Evolutionary conservation across 2,888 invertebrate species (phyloP), one percentile per base, ranked within the genome.

Genomic region (Drosophila greeni): DNA sequence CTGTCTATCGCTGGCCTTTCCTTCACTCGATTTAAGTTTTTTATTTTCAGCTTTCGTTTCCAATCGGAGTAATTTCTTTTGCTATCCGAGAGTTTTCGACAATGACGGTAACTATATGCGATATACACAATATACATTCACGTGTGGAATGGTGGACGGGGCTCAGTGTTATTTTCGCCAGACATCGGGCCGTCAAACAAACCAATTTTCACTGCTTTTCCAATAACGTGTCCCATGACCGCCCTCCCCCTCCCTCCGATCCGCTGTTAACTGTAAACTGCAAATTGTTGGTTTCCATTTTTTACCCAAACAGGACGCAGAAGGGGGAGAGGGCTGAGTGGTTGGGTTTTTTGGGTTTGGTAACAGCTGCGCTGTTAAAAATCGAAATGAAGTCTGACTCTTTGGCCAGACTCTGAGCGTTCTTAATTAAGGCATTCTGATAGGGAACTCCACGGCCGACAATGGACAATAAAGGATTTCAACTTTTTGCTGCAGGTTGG

Each of bases 131-230:
- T 54, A 54, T 54, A 48, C 20, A 12, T 18, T 54, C 33, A n/a
- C 5, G 18, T 5, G 18, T 34, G 12, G 33, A 29, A 37, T 34
- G 31, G 54, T 16, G 23, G 24, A 26, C n/a, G 5, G 31, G 40
- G 39, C 8, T 14, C 36, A 52, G 18, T 58, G 60, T 34, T 67
- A 66, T 72, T 68, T 71, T 70, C 67, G 42, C 57, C 79, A 82
- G 79, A 79, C 82, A 79, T 82, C 66, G 74, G 73, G 73, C 72
- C 80, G 72, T 84, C 79, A 79, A 79, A 79, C 79, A 79, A 79
- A 84, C 84, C 79, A 84, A 84, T 79, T 79, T 79, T 84, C 69
- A 64, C 68, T 72, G 67, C 82, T 82, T 84, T 76, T 75, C 56
- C 76, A 84, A 82, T 76, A 79, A 67, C 66, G 52, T 69, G 61